Percentiles rank a stretch among this genome's conserved stretches.
Evolutionary conservation across 2,113 vertebrate species (phyloP).

Genomic region (Loxodonta africana): DNA sequence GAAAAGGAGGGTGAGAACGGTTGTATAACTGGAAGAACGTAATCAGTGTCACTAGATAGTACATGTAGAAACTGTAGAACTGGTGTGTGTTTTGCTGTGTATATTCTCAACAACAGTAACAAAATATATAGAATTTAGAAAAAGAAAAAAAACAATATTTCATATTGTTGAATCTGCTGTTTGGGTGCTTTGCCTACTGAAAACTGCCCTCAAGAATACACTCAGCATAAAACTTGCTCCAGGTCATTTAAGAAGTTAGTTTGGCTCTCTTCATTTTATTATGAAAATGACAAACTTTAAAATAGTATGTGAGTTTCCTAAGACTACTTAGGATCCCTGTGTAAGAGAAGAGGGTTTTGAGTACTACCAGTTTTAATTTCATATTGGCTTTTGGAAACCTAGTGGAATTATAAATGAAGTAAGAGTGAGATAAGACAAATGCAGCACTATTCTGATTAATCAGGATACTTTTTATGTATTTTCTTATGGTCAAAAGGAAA

Average conservation of each 20-base stretch:
- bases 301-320: constrained; percentile 54
- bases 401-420: constrained; percentile 17
- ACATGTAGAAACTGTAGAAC: too few relatives aligned
- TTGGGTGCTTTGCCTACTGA: constrained; percentile 49
- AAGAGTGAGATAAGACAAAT: neutral
- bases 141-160: neutral
- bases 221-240: constrained; percentile 25
- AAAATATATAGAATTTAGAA: neutral
- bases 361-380: constrained; percentile 50
- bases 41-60: too few relatives aligned
- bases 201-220: neutral
- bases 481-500: neutral
- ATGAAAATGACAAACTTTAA: constrained; percentile 36
- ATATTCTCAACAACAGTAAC: too few relatives aligned
- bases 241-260: constrained; percentile 57
- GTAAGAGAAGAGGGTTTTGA: constrained; percentile 36
- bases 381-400: constrained; percentile 6
- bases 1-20: too few relatives aligned
- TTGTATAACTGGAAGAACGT: too few relatives aligned
- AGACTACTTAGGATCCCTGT: neutral
- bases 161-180: neutral
- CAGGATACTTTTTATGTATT: constrained; percentile 30
- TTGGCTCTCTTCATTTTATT: constrained; percentile 62
- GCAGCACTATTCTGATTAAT: constrained; percentile 14
- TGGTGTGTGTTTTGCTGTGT: too few relatives aligned